Conservation (phyloP, 2,797 vertebrate genomes). For the Falco columbarius region DNA sequence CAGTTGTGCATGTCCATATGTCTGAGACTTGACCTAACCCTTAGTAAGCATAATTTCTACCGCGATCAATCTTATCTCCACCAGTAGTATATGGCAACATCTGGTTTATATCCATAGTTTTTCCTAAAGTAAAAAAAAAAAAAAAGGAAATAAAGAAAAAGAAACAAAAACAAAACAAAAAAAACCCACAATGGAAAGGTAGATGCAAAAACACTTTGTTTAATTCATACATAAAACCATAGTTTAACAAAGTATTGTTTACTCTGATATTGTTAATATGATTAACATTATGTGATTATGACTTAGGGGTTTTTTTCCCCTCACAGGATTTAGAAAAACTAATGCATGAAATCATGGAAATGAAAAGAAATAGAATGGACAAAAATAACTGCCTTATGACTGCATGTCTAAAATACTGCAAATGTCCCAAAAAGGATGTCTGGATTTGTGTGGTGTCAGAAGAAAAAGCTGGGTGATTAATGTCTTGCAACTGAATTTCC, state of each 20-base stretch:
- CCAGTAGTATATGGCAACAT: background rate
- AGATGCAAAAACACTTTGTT: background rate
- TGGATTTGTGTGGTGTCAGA: background rate
- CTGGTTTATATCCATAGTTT: background rate
- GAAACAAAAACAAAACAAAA: background rate
- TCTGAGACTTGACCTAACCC: background rate
- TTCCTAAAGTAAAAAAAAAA: background rate
- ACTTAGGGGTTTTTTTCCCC: background rate
- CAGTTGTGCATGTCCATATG: background rate
- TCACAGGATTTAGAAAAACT: background rate
- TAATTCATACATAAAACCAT: background rate
- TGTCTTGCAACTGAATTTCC: background rate
- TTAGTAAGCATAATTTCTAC: background rate
- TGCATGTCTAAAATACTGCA: background rate
- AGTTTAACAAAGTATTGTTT: background rate
- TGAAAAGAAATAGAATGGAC: background rate
- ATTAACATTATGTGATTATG: background rate
- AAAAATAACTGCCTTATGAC: background rate
- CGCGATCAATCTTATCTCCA: background rate
- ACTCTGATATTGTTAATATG: background rate
- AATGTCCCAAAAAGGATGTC: background rate
- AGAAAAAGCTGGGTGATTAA: background rate
- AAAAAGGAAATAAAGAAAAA: background rate
- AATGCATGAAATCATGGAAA: background rate
- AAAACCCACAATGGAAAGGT: background rate